Percentiles rank a stretch among this genome's conserved stretches.
Conservation (phyloP, 2,888 invertebrate genomes). For the Metopia argyrocephala region DNA sequence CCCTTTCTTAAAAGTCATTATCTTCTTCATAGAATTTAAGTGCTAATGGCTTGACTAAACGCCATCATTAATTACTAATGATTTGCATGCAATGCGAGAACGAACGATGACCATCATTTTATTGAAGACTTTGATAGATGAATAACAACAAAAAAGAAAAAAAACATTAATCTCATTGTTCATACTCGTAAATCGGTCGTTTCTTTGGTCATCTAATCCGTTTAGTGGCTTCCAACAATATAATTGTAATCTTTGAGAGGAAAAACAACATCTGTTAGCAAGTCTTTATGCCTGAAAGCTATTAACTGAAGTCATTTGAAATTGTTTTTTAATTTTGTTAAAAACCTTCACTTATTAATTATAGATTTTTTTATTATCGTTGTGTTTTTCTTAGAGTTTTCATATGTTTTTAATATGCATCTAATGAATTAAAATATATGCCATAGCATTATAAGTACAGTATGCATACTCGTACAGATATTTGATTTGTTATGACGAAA, state of each 20-base stretch:
- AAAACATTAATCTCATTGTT: constrained; percentile 13
- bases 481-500: no score
- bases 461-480: no score
- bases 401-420: neutral
- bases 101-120: constrained; percentile 10
- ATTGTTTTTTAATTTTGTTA: constrained; percentile 1
- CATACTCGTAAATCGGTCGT: neutral
- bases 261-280: neutral
- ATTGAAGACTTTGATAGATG: constrained; percentile 25
- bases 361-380: neutral
- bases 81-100: constrained; percentile 36
- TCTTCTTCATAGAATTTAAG: constrained; percentile 18
- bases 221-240: neutral
- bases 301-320: constrained; percentile 27
- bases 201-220: neutral
- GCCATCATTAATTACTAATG: constrained; percentile 47
- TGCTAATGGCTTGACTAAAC: constrained; percentile 51
- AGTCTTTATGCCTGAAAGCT: constrained; percentile 11
- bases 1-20: no score
- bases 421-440: constrained; percentile 1
- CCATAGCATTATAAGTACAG: no score
- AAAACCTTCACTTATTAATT: constrained; percentile 25
- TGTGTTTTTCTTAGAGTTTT: constrained; percentile 3
- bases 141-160: neutral
- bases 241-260: no score